These are phyloP conservation scores for Cephalophus harveyi DNA, from an alignment of 2,113 vertebrate species.

Conservation along the genomic window DNA sequence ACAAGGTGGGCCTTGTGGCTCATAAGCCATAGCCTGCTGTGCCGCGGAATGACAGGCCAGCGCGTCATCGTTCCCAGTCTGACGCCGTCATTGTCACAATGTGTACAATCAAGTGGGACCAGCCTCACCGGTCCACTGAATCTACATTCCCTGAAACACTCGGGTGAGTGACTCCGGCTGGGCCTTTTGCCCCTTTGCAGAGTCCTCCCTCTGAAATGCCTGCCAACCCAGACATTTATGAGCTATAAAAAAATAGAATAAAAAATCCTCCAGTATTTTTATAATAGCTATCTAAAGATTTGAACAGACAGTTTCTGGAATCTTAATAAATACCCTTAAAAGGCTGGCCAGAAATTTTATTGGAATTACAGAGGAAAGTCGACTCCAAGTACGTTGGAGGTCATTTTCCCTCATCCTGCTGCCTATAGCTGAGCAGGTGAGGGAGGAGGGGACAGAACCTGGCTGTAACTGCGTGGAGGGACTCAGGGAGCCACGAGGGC, in stretches of 20 bases:
- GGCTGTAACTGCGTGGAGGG: background rate
- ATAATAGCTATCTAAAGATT: slow-evolving; percentile 45
- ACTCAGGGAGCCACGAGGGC: background rate
- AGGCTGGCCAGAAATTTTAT: slow-evolving; percentile 18
- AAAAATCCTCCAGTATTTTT: slow-evolving; percentile 25
- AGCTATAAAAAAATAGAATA: slow-evolving; percentile 38
- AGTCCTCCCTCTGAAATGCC: background rate
- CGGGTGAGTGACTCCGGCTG: background rate
- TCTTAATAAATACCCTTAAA: slow-evolving; percentile 16
- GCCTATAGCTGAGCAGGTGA: slow-evolving; percentile 12
- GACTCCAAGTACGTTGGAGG: slow-evolving; percentile 64
- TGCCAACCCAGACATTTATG: slow-evolving; percentile 19
- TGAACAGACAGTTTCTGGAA: slow-evolving; percentile 16
- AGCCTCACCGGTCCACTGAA: background rate
- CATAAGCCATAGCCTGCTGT: background rate
- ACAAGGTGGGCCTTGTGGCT: background rate
- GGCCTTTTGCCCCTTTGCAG: background rate
- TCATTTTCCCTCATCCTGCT: slow-evolving; percentile 27
- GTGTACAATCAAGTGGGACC: background rate
- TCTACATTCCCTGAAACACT: background rate
- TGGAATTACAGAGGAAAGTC: slow-evolving; percentile 70
- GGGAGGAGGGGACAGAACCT: background rate
- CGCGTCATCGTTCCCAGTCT: background rate
- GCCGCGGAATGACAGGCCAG: background rate
- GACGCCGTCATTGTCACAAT: background rate